Evolutionary conservation across 2,113 vertebrate species (phyloP).

Genomic region (Numida meleagris): DNA sequence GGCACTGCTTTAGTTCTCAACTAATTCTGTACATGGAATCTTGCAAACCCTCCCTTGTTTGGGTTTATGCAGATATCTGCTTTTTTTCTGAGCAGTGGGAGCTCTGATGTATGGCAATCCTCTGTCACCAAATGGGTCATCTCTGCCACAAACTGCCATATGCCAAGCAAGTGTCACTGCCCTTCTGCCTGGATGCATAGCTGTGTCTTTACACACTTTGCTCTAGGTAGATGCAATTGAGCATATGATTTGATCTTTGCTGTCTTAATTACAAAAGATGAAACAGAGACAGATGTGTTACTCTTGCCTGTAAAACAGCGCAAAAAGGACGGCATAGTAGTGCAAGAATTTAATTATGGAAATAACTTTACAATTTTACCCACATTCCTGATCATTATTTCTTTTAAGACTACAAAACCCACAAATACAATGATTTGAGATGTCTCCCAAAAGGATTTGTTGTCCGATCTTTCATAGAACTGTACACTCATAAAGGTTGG

Average conservation of each 20-base stretch:
- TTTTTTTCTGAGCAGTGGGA: not conserved
- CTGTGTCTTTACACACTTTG: not conserved
- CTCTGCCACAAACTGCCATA: not conserved
- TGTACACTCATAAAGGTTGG: no score
- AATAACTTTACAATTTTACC: not conserved
- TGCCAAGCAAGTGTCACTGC: not conserved
- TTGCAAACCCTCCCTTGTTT: not conserved
- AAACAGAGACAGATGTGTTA: not conserved
- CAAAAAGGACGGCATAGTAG: no score
- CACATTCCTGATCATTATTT: not conserved
- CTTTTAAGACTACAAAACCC: not conserved
- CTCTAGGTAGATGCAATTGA: not conserved
- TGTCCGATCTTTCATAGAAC: not conserved
- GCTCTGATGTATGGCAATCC: not conserved
- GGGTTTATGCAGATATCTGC: not conserved
- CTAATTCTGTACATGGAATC: not conserved
- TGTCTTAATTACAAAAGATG: not conserved
- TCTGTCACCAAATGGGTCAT: not conserved
- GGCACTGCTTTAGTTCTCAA: rapidly evolving
- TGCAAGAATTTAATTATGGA: not conserved
- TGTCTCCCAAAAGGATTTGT: not conserved
- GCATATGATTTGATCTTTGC: not conserved
- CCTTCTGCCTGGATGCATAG: not conserved
- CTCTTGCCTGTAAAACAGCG: not conserved
- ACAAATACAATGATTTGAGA: not conserved